Evolutionary conservation across 2,797 vertebrate genomes (phyloP).

Genomic region (Crocodylus rhombifer): DNA sequence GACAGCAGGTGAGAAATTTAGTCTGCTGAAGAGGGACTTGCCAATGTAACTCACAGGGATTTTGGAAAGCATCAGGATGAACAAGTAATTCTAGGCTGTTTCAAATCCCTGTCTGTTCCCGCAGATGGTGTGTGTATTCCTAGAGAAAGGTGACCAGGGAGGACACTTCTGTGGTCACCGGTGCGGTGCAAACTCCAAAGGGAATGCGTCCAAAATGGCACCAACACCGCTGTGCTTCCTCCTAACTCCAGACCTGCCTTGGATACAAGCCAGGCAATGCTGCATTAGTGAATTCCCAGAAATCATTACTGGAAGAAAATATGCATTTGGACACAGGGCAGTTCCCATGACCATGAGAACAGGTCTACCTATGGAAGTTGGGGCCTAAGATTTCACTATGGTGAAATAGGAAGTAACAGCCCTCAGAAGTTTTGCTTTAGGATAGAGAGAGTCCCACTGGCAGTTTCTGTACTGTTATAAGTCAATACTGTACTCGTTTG

Average conservation of each 20-base stretch:
- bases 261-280: neutral
- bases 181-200: neutral
- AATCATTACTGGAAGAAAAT: neutral
- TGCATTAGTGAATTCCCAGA: neutral
- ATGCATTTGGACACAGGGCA: neutral
- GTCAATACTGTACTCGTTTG: neutral
- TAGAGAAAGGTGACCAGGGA: neutral
- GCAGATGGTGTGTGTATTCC: neutral
- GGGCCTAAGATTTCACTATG: neutral
- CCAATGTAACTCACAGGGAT: neutral
- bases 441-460: neutral
- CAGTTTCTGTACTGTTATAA: neutral
- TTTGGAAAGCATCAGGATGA: neutral
- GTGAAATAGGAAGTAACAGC: neutral
- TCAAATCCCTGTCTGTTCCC: neutral
- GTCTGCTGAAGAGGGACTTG: neutral
- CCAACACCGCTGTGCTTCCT: neutral
- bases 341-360: neutral
- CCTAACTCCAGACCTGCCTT: neutral
- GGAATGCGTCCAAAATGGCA: neutral
- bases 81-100: neutral
- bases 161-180: neutral
- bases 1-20: neutral
- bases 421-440: neutral
- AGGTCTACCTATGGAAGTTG: neutral